Percentiles rank a stretch among this genome's conserved stretches.
phyloP scores from a whole-genome alignment of 2,113 vertebrate genomes.

The Syrmaticus mikado region DNA sequence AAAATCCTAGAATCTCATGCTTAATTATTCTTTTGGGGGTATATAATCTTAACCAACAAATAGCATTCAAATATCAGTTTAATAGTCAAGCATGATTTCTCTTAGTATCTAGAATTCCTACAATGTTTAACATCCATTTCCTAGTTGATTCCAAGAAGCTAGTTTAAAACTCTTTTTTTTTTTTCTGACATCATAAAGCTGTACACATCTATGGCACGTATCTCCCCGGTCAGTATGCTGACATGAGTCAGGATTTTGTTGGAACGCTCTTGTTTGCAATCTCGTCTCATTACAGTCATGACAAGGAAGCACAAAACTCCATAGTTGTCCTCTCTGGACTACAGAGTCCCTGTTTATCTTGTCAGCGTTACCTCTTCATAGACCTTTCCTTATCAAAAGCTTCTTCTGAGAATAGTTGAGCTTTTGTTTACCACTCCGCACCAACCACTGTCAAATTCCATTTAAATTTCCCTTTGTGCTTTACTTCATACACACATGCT shows the following conservation, averaged over 20 bases:
- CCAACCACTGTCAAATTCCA: neutral
- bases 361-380: neutral
- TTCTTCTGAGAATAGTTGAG: neutral
- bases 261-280: neutral
- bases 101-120: neutral
- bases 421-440: neutral
- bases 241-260: neutral
- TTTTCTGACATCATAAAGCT: neutral
- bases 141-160: neutral
- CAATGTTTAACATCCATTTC: neutral
- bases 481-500: neutral
- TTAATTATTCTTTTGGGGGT: neutral
- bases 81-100: neutral
- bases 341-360: neutral
- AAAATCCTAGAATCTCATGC: neutral
- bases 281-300: neutral
- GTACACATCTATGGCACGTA: neutral
- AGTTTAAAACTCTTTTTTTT: neutral
- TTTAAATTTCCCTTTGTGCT: neutral
- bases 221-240: neutral
- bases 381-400: neutral
- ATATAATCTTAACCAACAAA: neutral
- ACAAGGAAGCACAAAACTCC: neutral
- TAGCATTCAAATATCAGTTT: neutral
- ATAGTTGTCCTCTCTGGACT: neutral